Evolutionary conservation across 2,888 invertebrate genomes (phyloP), one percentile per base, ranked within the genome.

Genomic region (Dryobotodes eremita): DNA sequence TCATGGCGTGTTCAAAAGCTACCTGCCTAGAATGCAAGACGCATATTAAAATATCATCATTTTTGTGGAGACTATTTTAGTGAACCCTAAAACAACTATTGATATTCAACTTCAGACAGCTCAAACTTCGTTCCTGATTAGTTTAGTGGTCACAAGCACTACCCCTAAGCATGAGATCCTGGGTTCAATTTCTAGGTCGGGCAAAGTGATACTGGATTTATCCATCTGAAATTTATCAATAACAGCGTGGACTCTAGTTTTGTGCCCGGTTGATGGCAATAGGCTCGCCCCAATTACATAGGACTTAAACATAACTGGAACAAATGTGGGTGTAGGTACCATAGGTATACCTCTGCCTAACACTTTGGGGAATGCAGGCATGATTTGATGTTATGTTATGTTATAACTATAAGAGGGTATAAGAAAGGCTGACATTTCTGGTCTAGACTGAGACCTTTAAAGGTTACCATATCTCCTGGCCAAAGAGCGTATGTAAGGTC

Each of bases 391-490:
- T 8, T 20, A 2, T 20, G 3, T 17, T 31, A 26, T 31, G 7
- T 20, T 6, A 4, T n/a, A 46, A 31, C 8, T 46, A 23, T 46
- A 71, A 55, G 65, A 65, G 17, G 46, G 6, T n/a, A 36, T 23
- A n/a, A 48, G 55, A 65, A 65, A 23, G 11, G 4, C 15, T 48
- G 53, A 80, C 79, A 59, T 80, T 80, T 75, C 11, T 36, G 23
- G 46, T 75, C 59, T 66, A 55, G 75, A 74, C 57, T 1, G 0
- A 55, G 4, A 83, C 79, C 79, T 80, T 80, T 80, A 83, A 83
- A 80, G 66, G 83, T 23, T 48, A 53, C 46, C 53, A 76, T 66
- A 55, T 66, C 76, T n/a, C 26, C 48, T 68, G 66, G 15, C 3
- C 66, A 61, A 20, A 59, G 23, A 61, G 26, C 23, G 1, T 57